Base-by-base conservation (phyloP, 2,113 vertebrate species). In the Numenius arquata region DNA sequence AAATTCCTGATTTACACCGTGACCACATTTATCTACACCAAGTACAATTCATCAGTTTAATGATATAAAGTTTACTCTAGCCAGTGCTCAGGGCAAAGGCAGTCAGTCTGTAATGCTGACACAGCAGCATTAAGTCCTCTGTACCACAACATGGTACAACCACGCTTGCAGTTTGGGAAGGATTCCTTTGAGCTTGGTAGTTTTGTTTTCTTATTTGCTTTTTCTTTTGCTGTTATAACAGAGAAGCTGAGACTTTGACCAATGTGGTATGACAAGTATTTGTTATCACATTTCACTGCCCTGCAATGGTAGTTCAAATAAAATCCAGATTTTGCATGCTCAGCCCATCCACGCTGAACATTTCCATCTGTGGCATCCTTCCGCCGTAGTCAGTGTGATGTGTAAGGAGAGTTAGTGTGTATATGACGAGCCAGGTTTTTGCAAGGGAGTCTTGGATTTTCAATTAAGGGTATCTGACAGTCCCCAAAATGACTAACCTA, bases 231-330 rank as follows among this genome's bases (percentile, higher is more conserved):
- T 89, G 15, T 65, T 72, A 17, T 15, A 95, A 32, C 61, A 76
- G 66, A 75, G 56, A 62, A 87, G 26, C 80, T 73, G 84, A 38
- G 23, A 62, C 76, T 82, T 78, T 91, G 74, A 92, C 74, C 84
- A 58, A 65, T 50, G 73, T 79, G 68, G 66, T 87, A 70, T 95
- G 91, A 79, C 84, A 91, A 92, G 73, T 66, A 79, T 92, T 89
- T 92, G 32, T 83, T 82, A 89, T 40, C 76, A 50, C 62, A 76
- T 94, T 95, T 95, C 84, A 65, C 43, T 90, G 47, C 71, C 45
- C 63, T 77, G 74, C 52, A 75, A 59, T 59, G 55, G 52, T 56
- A 63, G 79, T 17, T 94, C 50, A 83, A 89, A 88, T 94, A 72
- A 95, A 96, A 90, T 48, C 82, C 85, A 71, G 65, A 83, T 72